phyloP scores from a whole-genome alignment of 2,113 vertebrate species.

The Oryzias curvinotus region DNA sequence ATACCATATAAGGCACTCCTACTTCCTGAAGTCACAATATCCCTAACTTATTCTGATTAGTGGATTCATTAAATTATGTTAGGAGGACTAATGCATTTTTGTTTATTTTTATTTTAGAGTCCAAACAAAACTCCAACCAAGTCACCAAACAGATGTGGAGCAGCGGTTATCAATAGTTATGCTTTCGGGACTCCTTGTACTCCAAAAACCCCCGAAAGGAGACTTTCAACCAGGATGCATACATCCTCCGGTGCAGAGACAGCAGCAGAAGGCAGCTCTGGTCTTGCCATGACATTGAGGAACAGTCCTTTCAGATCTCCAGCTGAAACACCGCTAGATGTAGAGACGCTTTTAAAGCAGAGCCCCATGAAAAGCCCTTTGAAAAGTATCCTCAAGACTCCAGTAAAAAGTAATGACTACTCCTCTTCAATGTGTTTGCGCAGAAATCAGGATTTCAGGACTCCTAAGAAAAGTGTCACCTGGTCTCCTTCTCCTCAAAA shows the following conservation, averaged over 20 bases:
- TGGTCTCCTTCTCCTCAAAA: slow-evolving; percentile 75
- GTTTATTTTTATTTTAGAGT: slow-evolving; percentile 54
- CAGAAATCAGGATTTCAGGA: slow-evolving; percentile 33
- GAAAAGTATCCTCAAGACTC: slow-evolving; percentile 60
- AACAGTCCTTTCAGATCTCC: slow-evolving; percentile 62
- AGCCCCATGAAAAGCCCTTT: slow-evolving; percentile 52
- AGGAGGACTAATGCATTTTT: neutral
- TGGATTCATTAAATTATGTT: no score
- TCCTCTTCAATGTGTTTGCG: slow-evolving; percentile 22
- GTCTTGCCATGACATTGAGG: slow-evolving; percentile 28
- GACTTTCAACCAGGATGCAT: slow-evolving; percentile 13
- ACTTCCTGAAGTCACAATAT: no score
- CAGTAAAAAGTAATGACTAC: slow-evolving; percentile 52
- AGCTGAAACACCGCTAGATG: slow-evolving; percentile 39
- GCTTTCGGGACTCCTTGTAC: slow-evolving; percentile 48
- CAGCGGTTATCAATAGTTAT: slow-evolving; percentile 21
- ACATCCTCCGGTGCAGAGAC: slow-evolving; percentile 40
- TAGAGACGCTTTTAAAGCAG: slow-evolving; percentile 55
- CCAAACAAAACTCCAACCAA: slow-evolving; percentile 76
- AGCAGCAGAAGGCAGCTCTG: slow-evolving; percentile 34
- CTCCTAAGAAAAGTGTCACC: slow-evolving; percentile 66
- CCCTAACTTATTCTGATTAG: no score
- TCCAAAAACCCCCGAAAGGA: slow-evolving; percentile 19
- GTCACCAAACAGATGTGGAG: slow-evolving; percentile 44
- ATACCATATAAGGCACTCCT: no score